Evolutionary conservation across 2,797 vertebrate genomes (phyloP).

Genomic region (Premnoplex brunnescens): DNA sequence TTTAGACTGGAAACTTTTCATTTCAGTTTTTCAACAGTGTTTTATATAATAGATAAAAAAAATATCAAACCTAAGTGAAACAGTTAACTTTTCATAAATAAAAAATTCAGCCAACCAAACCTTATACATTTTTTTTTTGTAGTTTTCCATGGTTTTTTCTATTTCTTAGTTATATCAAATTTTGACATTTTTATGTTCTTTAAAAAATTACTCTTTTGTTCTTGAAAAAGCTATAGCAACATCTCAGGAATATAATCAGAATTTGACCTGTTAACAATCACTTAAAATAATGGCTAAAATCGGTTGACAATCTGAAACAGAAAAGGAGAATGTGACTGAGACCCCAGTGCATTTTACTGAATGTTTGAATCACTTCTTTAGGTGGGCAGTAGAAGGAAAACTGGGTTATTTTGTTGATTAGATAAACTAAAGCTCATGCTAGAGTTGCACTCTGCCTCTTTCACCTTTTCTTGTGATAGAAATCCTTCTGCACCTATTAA

Average conservation of each 20-base stretch:
- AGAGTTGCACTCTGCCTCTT: neutral
- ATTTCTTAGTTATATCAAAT: neutral
- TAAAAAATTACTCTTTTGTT: neutral
- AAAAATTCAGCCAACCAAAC: neutral
- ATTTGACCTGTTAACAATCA: neutral
- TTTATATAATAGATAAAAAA: neutral
- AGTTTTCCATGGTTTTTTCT: neutral
- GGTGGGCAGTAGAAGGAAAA: neutral
- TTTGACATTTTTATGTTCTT: neutral
- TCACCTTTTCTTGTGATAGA: neutral
- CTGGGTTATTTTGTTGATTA: neutral
- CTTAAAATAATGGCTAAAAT: neutral
- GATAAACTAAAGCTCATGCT: neutral
- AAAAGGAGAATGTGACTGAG: neutral
- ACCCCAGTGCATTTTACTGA: neutral
- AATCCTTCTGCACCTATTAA: neutral
- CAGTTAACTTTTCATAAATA: neutral
- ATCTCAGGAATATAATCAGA: neutral
- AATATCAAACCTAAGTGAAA: neutral
- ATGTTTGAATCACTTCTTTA: neutral
- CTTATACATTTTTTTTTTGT: neutral
- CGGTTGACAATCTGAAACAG: neutral
- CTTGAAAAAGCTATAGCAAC: neutral
- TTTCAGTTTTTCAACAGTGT: neutral
- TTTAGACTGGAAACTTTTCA: neutral